phyloP scores from a whole-genome alignment of 2,113 vertebrate species.

The Oxygymnocypris stewartii region DNA sequence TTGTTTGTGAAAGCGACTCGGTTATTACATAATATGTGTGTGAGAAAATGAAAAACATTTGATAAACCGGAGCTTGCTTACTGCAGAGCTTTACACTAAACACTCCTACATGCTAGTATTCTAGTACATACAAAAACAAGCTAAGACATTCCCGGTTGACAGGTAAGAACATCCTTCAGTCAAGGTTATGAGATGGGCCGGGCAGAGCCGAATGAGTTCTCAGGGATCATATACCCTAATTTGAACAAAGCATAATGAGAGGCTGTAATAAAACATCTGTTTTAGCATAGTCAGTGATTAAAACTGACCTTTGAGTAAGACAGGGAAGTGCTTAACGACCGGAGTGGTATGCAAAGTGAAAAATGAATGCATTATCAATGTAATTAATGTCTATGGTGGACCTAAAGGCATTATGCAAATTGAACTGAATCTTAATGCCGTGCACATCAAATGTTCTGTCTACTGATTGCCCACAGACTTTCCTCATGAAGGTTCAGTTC shows the following conservation, averaged over 20 bases:
- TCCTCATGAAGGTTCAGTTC: slow-evolving; percentile 43
- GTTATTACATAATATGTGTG: not conserved
- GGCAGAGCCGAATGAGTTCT: slow-evolving; percentile 44
- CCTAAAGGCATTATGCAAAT: slow-evolving; percentile 70
- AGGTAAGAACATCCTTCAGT: slow-evolving; percentile 43
- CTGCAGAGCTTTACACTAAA: not conserved
- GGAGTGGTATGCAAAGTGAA: slow-evolving; percentile 54
- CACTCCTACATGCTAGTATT: not conserved
- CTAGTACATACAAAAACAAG: not conserved
- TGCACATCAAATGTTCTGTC: slow-evolving; percentile 47
- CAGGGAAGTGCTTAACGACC: slow-evolving; percentile 59
- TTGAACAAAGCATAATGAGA: slow-evolving; percentile 60
- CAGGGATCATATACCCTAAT: slow-evolving; percentile 53
- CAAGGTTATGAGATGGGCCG: slow-evolving; percentile 36
- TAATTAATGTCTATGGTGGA: slow-evolving; percentile 70
- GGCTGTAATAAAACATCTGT: slow-evolving; percentile 65
- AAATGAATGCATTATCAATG: slow-evolving; percentile 57
- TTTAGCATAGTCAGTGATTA: slow-evolving; percentile 68
- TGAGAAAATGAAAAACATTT: not conserved
- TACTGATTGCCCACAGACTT: slow-evolving; percentile 55
- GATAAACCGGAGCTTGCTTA: not conserved
- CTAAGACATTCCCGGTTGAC: slow-evolving; percentile 21
- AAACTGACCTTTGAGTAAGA: slow-evolving; percentile 68
- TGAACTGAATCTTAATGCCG: slow-evolving; percentile 61
- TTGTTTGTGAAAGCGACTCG: not conserved